phyloP scores from a whole-genome alignment of 2,113 vertebrate species.

The Cathartes aura region DNA sequence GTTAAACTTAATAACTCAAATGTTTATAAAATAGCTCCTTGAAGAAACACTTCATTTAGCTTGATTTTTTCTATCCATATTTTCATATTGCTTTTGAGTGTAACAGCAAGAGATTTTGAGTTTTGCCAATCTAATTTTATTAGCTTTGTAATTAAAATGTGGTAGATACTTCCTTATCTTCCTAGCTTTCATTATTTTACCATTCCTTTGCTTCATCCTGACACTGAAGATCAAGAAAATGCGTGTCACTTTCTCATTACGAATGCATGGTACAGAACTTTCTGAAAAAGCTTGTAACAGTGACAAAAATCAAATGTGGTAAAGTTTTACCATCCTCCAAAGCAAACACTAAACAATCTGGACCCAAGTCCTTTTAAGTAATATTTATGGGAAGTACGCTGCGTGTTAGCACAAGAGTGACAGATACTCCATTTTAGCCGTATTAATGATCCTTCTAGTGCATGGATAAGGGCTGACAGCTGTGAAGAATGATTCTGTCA shows the following conservation, averaged over 20 bases:
- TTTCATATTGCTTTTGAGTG: neutral
- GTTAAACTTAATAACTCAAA: neutral
- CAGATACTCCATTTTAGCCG: neutral
- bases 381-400: neutral
- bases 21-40: neutral
- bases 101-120: neutral
- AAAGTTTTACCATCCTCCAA: neutral
- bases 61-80: neutral
- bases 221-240: neutral
- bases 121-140: neutral
- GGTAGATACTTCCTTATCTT: neutral
- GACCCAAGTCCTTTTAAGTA: neutral
- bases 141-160: neutral
- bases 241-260: neutral
- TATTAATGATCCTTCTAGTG: constrained; percentile 6
- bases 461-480: neutral
- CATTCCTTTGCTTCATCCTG: neutral
- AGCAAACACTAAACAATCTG: neutral
- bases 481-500: constrained; percentile 45
- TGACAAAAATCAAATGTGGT: neutral
- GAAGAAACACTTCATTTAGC: neutral
- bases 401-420: neutral
- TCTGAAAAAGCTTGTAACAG: neutral
- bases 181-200: neutral
- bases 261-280: neutral